Evolutionary conservation across 2,797 vertebrate genomes (phyloP), one percentile per base, ranked within the genome.

Genomic region (Lacerta viridis): DNA sequence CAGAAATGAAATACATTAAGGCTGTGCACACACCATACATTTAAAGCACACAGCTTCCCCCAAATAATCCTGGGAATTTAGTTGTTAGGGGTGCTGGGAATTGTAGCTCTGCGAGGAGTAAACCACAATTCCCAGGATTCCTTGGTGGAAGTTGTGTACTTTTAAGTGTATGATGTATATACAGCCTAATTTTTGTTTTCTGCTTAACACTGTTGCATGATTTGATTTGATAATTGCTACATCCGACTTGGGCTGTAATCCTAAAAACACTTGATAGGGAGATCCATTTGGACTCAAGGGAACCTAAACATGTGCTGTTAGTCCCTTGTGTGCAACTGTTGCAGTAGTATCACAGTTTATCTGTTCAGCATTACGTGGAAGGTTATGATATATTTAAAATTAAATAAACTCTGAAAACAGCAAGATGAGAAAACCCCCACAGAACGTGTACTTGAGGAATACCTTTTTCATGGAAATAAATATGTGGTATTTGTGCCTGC

Each of bases 401-500:
- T 23, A 84, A 71, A 33, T 20, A 71, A 10, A 89, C 71, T 83
- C 27, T 76, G 29, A 39, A 75, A 68, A 55, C 50, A 55, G 13
- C 50, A 15, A 55, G 11, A 50, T 50, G 50, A 50, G 50, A 50
- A 13, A 13, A 18, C 15, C 2, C 1, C 20, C 71, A 64, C 1
- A 0, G 36, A 2, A 20, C 7, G 1, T 61, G 1, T 69, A 89
- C 84, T 66, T 39, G 43, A 50, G 9, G 0, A 81, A 74, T 4
- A 5, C 6, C 25, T 25, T 36, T 80, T 33, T n/a, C 0, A 4
- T 1, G 43, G 29, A 3, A 11, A 0, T 8, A 0, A 10, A 15
- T 0, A 0, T 5, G 55, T 64, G 64, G 23, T 0, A 0, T 0
- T 0, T 0, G 20, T 59, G 7, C 7, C 0, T 13, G 78, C 23